A percentile compares a stretch with the other conserved stretches of the same genome.
Evolutionary conservation across 2,113 vertebrate species (phyloP).

Genomic region (Tautogolabrus adspersus): DNA sequence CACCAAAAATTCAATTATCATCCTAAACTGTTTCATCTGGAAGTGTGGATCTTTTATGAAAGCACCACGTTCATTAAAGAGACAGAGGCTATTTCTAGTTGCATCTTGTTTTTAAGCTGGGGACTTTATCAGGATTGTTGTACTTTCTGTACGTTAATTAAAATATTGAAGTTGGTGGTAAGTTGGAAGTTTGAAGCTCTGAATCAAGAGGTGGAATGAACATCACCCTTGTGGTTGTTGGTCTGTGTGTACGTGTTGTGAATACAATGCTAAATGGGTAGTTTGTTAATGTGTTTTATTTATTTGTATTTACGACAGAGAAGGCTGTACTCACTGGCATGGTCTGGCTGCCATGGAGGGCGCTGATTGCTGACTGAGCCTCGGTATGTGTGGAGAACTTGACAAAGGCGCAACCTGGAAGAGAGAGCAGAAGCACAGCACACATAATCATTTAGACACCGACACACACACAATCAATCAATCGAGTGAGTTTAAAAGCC

Average conservation of each 20-base stretch:
- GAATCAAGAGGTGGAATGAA: slow-evolving; percentile 7
- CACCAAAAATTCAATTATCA: slow-evolving; percentile 75
- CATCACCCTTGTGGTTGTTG: background rate
- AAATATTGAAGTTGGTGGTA: slow-evolving; percentile 22
- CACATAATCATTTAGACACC: slow-evolving; percentile 17
- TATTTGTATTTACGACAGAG: slow-evolving; percentile 1
- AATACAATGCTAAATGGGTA: background rate
- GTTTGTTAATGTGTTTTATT: slow-evolving; percentile 2
- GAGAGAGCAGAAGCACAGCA: slow-evolving; percentile 53
- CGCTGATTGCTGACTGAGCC: slow-evolving; percentile 97
- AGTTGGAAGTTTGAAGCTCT: slow-evolving; percentile 21
- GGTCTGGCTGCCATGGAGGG: slow-evolving; percentile 98
- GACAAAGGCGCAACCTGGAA: slow-evolving; percentile 97
- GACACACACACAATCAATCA: slow-evolving; percentile 49
- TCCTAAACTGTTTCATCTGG: slow-evolving; percentile 72
- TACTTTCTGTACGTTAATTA: slow-evolving; percentile 40
- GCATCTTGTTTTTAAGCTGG: slow-evolving; percentile 42
- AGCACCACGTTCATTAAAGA: slow-evolving; percentile 67
- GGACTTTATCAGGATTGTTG: slow-evolving; percentile 42
- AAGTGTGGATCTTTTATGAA: slow-evolving; percentile 65
- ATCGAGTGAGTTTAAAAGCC: slow-evolving; percentile 43
- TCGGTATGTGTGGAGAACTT: slow-evolving; percentile 99
- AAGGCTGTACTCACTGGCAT: slow-evolving; percentile 93
- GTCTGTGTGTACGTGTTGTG: slow-evolving; percentile 12
- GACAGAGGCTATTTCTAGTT: slow-evolving; percentile 52